Base-by-base conservation (phyloP, 1,140 invertebrate species). In the Ceratoteleas bidentatus region DNA sequence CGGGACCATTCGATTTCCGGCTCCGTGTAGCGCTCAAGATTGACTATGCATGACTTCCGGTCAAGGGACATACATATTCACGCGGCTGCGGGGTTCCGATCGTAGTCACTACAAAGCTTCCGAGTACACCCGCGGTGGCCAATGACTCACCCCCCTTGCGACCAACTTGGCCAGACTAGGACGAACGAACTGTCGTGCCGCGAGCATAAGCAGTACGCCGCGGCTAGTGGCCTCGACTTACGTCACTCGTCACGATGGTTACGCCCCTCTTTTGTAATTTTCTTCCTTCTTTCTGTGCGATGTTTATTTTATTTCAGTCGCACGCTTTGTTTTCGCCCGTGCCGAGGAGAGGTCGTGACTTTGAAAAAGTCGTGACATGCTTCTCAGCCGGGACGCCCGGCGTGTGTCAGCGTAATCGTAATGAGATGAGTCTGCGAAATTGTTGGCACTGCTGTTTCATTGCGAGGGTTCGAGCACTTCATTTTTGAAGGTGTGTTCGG, bases 171-270 rank as follows among this genome's bases (percentile, higher is more conserved):
- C 61, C 11, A 70, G 64, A 75, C 72, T 72, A 72, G 79, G 49
- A 69, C 72, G 64, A 76, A 81, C 61, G 53, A 72, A 81, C 79
- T 76, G 72, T 75, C 54, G 79, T 61, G 58, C 33, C 24, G 38
- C 53, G 54, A 57, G 58, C 61, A 74, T 81, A 69, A 76, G 53
- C 64, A 62, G 24, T 72, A 76, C 61, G 61, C 49, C 62, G 60
- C 54, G 49, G 66, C 65, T 77, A 82, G 72, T 77, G 38, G 73
- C 73, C 73, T 68, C 79, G 79, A 72, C 73, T 82, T 77, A 77
- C 80, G 80, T 82, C 80, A 82, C 73, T 76, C 80, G 80, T 82
- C 80, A 82, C 80, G 80, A 82, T 82, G 74, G 80, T 82, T 77
- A 82, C 80, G 73, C 73, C 80, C 80, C 72, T 73, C 80, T 82